Evolutionary conservation across 2,797 vertebrate genomes (phyloP), one percentile per base, ranked within the genome.

Genomic region (Apogon talboti): DNA sequence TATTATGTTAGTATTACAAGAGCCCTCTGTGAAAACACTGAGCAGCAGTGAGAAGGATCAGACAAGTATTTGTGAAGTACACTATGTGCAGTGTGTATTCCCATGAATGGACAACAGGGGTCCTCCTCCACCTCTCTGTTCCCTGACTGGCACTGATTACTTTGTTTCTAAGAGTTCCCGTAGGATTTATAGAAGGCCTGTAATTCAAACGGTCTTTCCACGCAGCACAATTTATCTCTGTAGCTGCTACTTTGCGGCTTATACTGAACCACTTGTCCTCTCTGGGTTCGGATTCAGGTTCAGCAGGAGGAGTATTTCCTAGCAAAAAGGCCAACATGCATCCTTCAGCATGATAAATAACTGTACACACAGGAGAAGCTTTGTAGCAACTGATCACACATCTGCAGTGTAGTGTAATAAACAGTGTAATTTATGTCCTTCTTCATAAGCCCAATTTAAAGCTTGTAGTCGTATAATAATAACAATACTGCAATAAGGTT

Each of bases 41-140:
- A 38, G 42, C 44, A 49, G 3, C 50, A 21, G 14, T 11, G 37
- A 24, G 15, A 59, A 37, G 19, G 19, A 43, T 41, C 56, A 58
- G 56, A 45, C 35, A 55, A 10, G 7, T 4, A 11, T 37, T n/a
- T 40, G 46, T 30, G 9, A 14, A 47, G 8, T 30, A 7, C 16
- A 13, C 2, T 12, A 11, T 45, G 42, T 59, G 48, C 14, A 16
- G 7, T 8, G 38, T 77, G 76, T 30, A 48, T 63, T 88, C 66
- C 81, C 50, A 18, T 37, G 28, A 64, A 14, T 0, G 65, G 57
- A 66, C 86, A 89, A 81, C 83, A 91, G 89, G 76, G 85, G 91
- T 79, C 89, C 65, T 71, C 55, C 77, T 86, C 76, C n/a, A 48
- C 57, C 66, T 71, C 14, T 50, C 3, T 14, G 15, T 45, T 54